Evolutionary conservation across 2,888 invertebrate genomes (phyloP), one percentile per base, ranked within the genome.

Genomic region (Caenorhabditis auriculariae): DNA sequence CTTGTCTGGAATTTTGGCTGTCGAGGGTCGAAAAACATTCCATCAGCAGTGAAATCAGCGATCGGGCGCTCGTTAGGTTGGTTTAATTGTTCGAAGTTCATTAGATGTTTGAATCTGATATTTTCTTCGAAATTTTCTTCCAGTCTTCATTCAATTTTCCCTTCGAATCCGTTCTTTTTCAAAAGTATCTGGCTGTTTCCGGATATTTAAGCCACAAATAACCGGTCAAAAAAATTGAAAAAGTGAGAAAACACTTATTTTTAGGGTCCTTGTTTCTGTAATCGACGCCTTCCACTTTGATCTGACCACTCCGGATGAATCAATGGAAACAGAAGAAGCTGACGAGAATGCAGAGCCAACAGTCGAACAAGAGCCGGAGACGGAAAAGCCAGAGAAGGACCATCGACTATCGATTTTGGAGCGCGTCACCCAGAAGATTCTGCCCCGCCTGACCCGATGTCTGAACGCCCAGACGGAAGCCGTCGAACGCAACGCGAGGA

Each of bases 241-340:
- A n/a, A n/a, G n/a, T 32, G 35, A 32, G 9, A 32, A 32, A 12
- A n/a, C 35, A 12, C 12, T n/a, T 17, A 7, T 15, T 32, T 59
- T 43, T 39, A 83, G 84, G 61, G 78, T 85, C 15, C 74, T 85
- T 37, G 83, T 83, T 3, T 87, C 88, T 0, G 88, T 95, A 60
- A 85, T 95, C 64, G 91, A 94, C 81, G 88, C 90, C 0, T 95
- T 94, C 80, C 94, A 94, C 84, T 95, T 90, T 82, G 91, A 94
- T 84, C 63, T 65, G 28, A 39, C 56, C 26, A 47, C 49, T 27
- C 47, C 37, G 2, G 51, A 66, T 29, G 56, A 44, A 39, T 21
- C 12, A 9, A 19, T n/a, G 39, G 26, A 38, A 15, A 27, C 19
- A 9, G 51, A 62, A 26, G 42, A 50, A 21, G 54, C 37, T 21